Evolutionary conservation across 2,797 vertebrate genomes (phyloP).

Genomic region (Gadopsis marmoratus): DNA sequence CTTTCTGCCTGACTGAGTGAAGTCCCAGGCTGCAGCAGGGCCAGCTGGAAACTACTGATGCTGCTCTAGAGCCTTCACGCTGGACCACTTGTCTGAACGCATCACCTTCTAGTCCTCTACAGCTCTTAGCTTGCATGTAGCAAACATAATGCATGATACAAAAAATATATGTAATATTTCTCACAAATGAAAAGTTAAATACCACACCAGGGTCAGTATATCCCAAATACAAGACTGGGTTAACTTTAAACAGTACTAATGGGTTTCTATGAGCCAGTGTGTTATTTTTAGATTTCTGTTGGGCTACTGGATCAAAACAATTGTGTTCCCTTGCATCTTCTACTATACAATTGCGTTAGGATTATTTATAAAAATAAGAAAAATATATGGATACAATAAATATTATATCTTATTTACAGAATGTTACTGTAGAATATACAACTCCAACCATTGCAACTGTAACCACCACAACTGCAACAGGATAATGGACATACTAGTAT

Average conservation of each 20-base stretch:
- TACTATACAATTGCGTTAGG: neutral
- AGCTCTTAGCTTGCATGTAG: constrained; percentile 34
- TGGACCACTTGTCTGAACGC: constrained; percentile 57
- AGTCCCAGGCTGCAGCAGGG: constrained; percentile 52
- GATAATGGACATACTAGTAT: neutral
- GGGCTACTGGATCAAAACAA: neutral
- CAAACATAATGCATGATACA: constrained; percentile 9
- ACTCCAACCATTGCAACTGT: neutral
- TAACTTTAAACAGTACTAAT: too few species aligned
- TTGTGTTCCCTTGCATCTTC: neutral
- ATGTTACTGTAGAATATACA: neutral
- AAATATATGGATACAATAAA: neutral
- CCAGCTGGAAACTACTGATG: constrained; percentile 45
- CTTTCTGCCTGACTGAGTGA: constrained; percentile 61
- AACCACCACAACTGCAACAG: neutral
- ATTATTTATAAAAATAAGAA: neutral
- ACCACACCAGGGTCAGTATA: too few species aligned
- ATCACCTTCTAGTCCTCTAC: constrained; percentile 51
- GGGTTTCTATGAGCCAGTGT: too few species aligned
- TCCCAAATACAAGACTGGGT: too few species aligned
- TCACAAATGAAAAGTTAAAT: too few species aligned
- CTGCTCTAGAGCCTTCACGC: constrained; percentile 32
- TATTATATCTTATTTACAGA: neutral
- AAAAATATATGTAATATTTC: too few species aligned
- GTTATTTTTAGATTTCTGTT: too few species aligned